Base-by-base conservation (phyloP, 2,113 vertebrate genomes). In the Dromaius novaehollandiae region DNA sequence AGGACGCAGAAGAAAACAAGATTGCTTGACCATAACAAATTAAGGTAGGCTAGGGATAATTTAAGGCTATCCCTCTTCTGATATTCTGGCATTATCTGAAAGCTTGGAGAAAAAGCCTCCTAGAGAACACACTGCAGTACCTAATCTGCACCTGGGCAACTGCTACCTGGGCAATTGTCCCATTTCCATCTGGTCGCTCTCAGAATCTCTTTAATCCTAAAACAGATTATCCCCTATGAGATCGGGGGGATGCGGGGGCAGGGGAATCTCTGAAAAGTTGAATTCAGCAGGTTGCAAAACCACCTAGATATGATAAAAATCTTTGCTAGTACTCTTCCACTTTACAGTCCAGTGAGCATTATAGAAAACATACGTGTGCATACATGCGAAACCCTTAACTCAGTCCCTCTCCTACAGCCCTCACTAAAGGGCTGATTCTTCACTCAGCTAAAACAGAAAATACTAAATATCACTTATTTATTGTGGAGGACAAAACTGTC, bases 241-340 rank as follows among this genome's bases (percentile, higher is more conserved):
- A 34, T 60, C 17, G 8, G 30, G 30, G 32, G 38, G 38, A 38
- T 38, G 38, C 7, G 56, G 44, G 8, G 17, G 46, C 8, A 18
- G 46, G 46, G 12, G 12, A 9, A 48, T 9, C 55, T 18, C 56
- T 58, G 32, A 34, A 60, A 88, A 51, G 70, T 60, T 6, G 44
- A 21, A 82, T 26, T 90, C 28, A 76, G 65, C n/a, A 74, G 25
- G 34, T 56, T 92, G 95, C 75, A 80, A 82, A 96, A 85, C 36
- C 68, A 28, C 26, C 32, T 10, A 68, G 30, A 32, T 79, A 68
- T 22, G 53, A n/a, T 2, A 46, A 64, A 89, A 90, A 70, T 48
- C 22, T 75, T 86, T 40, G 50, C 5, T 60, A 51, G 44, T 60
- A 42, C 60, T 50, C 61, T 55, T 65, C 36, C 40, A 71, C 76